These are phyloP conservation scores for Drosophila busckii DNA, from an alignment of 1,140 invertebrate species.

Conservation along the genomic window DNA sequence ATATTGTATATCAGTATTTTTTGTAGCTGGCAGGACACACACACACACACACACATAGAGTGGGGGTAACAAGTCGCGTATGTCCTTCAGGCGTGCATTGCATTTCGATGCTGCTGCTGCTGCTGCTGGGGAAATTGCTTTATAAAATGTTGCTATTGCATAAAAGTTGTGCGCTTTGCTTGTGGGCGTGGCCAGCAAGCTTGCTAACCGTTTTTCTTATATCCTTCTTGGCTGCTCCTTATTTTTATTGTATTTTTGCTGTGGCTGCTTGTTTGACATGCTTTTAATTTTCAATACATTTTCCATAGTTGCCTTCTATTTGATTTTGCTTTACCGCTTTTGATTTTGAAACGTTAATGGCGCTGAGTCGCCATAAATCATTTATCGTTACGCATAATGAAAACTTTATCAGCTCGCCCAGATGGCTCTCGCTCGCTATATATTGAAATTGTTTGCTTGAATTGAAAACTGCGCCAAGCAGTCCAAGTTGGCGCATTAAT, in stretches of 20 bases:
- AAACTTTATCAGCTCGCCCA: constrained; percentile 19
- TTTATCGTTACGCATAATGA: constrained; percentile 11
- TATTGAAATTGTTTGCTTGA: too few species aligned
- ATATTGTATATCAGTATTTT: constrained; percentile 32
- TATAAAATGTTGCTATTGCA: constrained; percentile 67
- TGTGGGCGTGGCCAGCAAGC: constrained; percentile 52
- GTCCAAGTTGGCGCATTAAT: too few species aligned
- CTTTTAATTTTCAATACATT: constrained; percentile 53
- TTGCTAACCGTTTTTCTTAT: constrained; percentile 31
- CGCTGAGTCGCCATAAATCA: constrained; percentile 45
- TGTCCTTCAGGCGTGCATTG: constrained; percentile 67
- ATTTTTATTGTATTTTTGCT: constrained; percentile 32
- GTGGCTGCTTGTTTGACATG: constrained; percentile 51
- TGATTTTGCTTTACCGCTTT: constrained; percentile 15
- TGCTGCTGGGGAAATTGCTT: constrained; percentile 67
- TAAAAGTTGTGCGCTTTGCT: constrained; percentile 50
- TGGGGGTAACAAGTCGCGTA: constrained; percentile 12
- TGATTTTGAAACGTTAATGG: constrained; percentile 40
- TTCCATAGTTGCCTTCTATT: neutral
- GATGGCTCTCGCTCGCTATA: too few species aligned
- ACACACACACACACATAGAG: constrained; percentile 14
- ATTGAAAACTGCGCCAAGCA: too few species aligned
- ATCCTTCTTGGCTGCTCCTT: constrained; percentile 5
- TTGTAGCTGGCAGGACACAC: constrained; percentile 31
- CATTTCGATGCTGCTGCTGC: constrained; percentile 66